Evolutionary conservation across 2,113 vertebrate species (phyloP).

Genomic region (Bos taurus): DNA sequence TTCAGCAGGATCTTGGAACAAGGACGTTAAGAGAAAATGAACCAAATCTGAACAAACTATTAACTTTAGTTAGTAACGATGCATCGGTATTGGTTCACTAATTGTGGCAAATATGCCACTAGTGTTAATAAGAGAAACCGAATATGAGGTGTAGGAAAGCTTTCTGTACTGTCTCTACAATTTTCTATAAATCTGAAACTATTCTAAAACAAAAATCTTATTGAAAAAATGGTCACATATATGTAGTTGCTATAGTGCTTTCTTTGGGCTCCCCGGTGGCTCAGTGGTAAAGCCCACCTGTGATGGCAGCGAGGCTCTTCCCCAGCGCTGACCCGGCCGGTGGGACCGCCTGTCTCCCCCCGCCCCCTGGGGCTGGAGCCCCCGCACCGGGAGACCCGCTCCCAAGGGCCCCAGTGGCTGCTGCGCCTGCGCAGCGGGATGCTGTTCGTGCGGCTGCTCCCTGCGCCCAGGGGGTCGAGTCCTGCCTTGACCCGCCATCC

Average conservation of each 20-base stretch:
- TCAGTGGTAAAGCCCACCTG: rapidly evolving
- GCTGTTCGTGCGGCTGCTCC: rapidly evolving
- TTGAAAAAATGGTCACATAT: neutral
- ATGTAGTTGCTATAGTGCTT: rapidly evolving
- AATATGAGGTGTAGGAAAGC: neutral
- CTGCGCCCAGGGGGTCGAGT: neutral
- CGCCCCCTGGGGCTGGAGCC: neutral
- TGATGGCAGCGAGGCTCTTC: neutral
- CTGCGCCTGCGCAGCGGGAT: rapidly evolving
- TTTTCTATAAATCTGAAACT: neutral
- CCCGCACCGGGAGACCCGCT: rapidly evolving
- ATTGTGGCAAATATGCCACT: too few species aligned
- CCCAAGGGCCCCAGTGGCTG: rapidly evolving
- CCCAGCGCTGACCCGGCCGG: rapidly evolving
- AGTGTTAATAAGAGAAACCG: neutral
- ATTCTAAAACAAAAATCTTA: neutral
- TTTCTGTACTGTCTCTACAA: neutral
- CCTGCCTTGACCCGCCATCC: rapidly evolving
- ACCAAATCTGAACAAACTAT: neutral
- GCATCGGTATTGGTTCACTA: neutral
- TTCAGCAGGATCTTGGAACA: neutral
- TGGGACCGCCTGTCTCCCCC: neutral
- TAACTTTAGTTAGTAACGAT: neutral
- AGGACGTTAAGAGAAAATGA: neutral
- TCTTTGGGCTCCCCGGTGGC: neutral